Conservation (phyloP, 2,888 invertebrate genomes). For the Dasypogon diadema region DNA sequence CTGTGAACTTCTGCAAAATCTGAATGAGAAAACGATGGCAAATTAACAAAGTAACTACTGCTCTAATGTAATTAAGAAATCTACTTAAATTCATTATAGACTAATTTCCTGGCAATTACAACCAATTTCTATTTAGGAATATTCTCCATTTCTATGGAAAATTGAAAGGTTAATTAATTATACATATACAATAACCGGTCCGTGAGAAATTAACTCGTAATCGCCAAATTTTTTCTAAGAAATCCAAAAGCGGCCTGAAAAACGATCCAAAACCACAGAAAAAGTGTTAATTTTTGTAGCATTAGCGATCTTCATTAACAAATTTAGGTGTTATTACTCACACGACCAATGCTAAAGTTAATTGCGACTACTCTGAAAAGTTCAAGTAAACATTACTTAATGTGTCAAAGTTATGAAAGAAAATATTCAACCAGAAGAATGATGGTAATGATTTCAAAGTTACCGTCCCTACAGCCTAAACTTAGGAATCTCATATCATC, state of each 20-base stretch:
- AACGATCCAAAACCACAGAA: neutral
- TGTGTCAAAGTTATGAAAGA: neutral
- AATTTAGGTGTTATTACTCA: neutral
- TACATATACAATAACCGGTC: too few species aligned
- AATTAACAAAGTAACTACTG: too few species aligned
- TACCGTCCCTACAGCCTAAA: neutral
- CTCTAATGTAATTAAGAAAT: too few species aligned
- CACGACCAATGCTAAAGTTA: neutral
- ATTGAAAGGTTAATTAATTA: too few species aligned
- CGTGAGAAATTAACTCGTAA: too few species aligned
- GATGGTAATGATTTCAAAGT: neutral
- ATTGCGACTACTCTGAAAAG: slow-evolving; percentile 9
- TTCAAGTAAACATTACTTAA: slow-evolving; percentile 11
- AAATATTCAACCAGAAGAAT: neutral
- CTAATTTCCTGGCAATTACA: too few species aligned
- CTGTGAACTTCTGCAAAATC: too few species aligned
- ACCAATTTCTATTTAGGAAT: too few species aligned
- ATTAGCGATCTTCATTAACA: neutral
- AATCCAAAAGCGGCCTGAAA: neutral
- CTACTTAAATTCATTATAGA: too few species aligned
- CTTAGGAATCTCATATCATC: neutral
- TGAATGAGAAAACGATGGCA: too few species aligned
- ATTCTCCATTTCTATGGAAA: too few species aligned
- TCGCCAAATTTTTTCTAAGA: neutral
- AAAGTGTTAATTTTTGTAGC: neutral